phyloP scores from a whole-genome alignment of 2,888 invertebrate genomes.

The Limnephilus marmoratus region DNA sequence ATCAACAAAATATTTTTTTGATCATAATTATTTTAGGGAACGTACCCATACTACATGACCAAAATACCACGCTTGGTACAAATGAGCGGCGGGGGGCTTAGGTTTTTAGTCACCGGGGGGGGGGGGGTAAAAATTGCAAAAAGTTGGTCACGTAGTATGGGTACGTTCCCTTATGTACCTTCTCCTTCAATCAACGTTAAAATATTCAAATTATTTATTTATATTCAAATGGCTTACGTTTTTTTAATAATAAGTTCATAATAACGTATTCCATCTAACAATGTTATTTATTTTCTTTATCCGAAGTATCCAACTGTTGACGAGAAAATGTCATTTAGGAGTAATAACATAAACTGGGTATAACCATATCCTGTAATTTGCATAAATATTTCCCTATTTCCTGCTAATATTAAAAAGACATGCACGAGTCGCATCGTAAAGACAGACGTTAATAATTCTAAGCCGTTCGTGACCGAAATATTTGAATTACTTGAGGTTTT shows the following conservation, averaged over 20 bases:
- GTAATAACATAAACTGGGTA: background rate
- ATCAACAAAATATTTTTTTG: no score
- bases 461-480: constrained; percentile 29
- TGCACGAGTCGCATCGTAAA: constrained; percentile 41
- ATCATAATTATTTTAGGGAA: no score
- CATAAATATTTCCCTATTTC: constrained; percentile 49
- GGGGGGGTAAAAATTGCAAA: no score
- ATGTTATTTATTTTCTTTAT: background rate
- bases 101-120: no score
- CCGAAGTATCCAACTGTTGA: background rate
- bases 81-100: no score
- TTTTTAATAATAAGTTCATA: background rate
- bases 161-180: no score
- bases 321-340: background rate
- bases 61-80: no score
- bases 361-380: constrained; percentile 36
- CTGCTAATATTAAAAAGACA: constrained; percentile 43
- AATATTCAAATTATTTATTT: no score
- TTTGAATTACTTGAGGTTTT: background rate
- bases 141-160: no score
- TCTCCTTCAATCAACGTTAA: no score
- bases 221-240: no score
- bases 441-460: background rate
- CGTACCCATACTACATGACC: no score
- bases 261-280: background rate